Percentiles rank a stretch among this genome's conserved stretches.
phyloP scores from a whole-genome alignment of 2,797 vertebrate genomes.

The Myoxocephalus aenaeus region DNA sequence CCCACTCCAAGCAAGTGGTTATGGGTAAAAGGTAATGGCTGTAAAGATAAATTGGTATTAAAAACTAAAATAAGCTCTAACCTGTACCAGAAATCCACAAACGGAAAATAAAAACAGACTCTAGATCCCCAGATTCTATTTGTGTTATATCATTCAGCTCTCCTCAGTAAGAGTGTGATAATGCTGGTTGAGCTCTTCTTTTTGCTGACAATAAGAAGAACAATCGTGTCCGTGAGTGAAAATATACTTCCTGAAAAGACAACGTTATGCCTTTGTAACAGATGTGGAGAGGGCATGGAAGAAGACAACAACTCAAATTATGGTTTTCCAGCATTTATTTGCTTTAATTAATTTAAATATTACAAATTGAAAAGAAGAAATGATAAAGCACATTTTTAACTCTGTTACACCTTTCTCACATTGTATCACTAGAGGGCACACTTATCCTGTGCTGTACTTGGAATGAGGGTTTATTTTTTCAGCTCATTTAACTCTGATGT shows the following conservation, averaged over 20 bases:
- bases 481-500: not conserved
- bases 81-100: not conserved
- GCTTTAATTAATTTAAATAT: too few species aligned
- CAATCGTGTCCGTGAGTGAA: constrained; percentile 75
- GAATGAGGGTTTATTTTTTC: not conserved
- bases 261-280: not conserved
- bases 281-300: too few species aligned
- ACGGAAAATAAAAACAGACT: not conserved
- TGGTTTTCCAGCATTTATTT: too few species aligned
- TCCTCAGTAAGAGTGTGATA: not conserved
- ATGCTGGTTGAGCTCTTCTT: constrained; percentile 75
- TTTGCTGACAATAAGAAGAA: constrained; percentile 75
- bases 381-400: too few species aligned
- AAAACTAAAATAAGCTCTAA: not conserved
- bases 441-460: not conserved
- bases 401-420: not conserved
- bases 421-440: constrained; percentile 57
- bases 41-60: not conserved
- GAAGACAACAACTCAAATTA: too few species aligned
- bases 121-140: not conserved
- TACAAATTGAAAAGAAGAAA: too few species aligned
- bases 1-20: not conserved
- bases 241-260: too few species aligned
- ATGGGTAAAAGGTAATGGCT: constrained; percentile 15
- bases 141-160: not conserved